These are phyloP conservation scores for Oncorhynchus mykiss DNA, from an alignment of 2,113 vertebrate genomes.

Conservation along the genomic window DNA sequence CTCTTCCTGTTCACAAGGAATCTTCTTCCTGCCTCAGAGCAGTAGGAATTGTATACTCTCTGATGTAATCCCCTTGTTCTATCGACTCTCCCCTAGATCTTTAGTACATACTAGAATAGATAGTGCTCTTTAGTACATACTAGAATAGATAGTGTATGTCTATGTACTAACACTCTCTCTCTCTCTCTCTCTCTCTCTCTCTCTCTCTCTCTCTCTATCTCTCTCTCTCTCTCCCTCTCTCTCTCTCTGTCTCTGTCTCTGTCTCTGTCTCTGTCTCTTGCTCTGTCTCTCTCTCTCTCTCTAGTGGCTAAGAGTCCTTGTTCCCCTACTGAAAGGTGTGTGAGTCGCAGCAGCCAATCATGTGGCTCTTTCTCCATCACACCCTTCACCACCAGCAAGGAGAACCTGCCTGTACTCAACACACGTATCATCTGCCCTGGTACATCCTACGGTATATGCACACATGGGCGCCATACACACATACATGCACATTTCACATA, in stretches of 20 bases:
- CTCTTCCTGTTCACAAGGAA: slow-evolving; percentile 67
- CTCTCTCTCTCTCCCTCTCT: slow-evolving; percentile 25
- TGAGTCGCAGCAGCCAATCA: slow-evolving; percentile 80
- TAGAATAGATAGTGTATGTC: background rate
- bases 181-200: too few relatives aligned
- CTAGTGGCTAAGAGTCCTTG: slow-evolving; percentile 78
- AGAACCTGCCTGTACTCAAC: slow-evolving; percentile 97
- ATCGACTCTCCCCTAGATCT: slow-evolving; percentile 16
- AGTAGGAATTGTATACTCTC: slow-evolving; percentile 33
- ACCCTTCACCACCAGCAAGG: slow-evolving; percentile 86
- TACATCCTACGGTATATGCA: slow-evolving; percentile 52
- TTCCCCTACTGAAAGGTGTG: slow-evolving; percentile 81
- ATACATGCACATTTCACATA: too few relatives aligned
- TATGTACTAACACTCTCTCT: too few relatives aligned
- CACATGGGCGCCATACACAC: background rate
- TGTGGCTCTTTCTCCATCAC: slow-evolving; percentile 85
- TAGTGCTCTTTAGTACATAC: too few relatives aligned
- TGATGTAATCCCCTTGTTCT: slow-evolving; percentile 20
- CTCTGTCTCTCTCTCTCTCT: slow-evolving; percentile 21
- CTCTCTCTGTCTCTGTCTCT: slow-evolving; percentile 41
- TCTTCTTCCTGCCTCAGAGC: slow-evolving; percentile 57
- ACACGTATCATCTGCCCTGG: slow-evolving; percentile 97
- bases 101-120: slow-evolving; percentile 4
- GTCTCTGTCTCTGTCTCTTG: too few relatives aligned
- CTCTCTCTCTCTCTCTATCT: background rate